Base-by-base conservation (phyloP, 2,888 invertebrate genomes). In the Hetaerina titia region DNA sequence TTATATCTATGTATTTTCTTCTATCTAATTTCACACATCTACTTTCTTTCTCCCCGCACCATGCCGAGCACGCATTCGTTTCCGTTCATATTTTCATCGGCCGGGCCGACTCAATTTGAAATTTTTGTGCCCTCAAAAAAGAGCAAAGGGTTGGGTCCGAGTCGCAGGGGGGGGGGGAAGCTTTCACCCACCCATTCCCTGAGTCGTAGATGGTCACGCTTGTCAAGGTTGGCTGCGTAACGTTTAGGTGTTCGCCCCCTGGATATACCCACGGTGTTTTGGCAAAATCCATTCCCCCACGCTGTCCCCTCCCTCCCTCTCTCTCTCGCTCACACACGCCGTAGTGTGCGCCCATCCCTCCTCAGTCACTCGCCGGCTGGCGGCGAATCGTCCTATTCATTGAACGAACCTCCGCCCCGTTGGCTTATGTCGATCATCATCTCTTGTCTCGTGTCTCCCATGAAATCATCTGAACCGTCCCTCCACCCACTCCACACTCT, bases 391-490 rank as follows among this genome's bases (percentile, higher is more conserved):
- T 19, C 13, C 92, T 92, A 92, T 92, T 92, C 92, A 92, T 92
- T 74, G 69, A 64, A 31, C 17, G n/a, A 69, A 9, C 22, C n/a
- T 25, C 25, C 25, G 56, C 69, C 31, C 58, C 88, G 56, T 57
- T 22, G 88, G 88, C 45, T 25, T 25, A 60, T 25, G 64, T 69
- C 69, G 92, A 57, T 92, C 92, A 92, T 92, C 92, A 92, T 92
- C 92, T 69, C 92, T 92, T 63, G 90, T 64, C 64, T 45, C 25
- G 64, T 45, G 90, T 90, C 74, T 57, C 45, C 69, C 45, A 74
- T 69, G 92, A 92, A 69, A 92, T 92, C 92, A 92, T 92, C 92
- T 69, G 58, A 89, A 58, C 58, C 89, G 9, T n/a, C 58, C 58
- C 13, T 22, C 57, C 89, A 7, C 57, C 22, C 89, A 57, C 45